Evolutionary conservation across 2,888 invertebrate species (phyloP), one percentile per base, ranked within the genome.

Genomic region (Agrochola circellaris): DNA sequence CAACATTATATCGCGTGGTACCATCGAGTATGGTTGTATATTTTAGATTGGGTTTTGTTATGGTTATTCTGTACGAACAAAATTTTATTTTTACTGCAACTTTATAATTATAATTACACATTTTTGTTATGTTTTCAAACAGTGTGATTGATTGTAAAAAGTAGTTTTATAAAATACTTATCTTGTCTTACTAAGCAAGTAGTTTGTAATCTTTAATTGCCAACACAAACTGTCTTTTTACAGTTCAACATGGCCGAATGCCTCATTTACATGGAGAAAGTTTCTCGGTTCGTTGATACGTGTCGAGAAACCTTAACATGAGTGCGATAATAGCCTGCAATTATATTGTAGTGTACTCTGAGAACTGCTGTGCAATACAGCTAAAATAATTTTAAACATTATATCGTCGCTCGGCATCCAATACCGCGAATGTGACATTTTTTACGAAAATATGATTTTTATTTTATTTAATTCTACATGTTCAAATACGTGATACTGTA

Each of bases 21-120:
- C 20, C 56, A 26, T 54, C 6, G 0, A 64, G 15, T 38, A 60
- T 26, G 42, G 26, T 58, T 66, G 48, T 23, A 48, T 60, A 60
- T 60, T 64, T 26, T 23, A 17, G 11, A 26, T 64, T 23, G 17
- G 17, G 17, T 61, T 48, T 42, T 54, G 15, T 38, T 42, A 17
- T 30, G 26, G 8, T 48, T 23, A 38, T 11, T 23, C 6, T 60
- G 23, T 48, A 77, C 0, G 81, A 77, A 48, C 72, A 72, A 80
- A 56, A 34, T 45, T 45, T n/a, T 6, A 20, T 54, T 38, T 34
- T 70, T 54, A 38, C 2, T 30, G 30, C 30, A 48, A n/a, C 9
- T n/a, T 51, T 42, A 60, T 26, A 54, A 54, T 60, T 77, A 34
- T n/a, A 34, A 61, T 78, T 1, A 42, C 23, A 58, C 17, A 45